Base-by-base conservation (phyloP, 1,140 invertebrate genomes). In the Anagrus nilaparvatae region DNA sequence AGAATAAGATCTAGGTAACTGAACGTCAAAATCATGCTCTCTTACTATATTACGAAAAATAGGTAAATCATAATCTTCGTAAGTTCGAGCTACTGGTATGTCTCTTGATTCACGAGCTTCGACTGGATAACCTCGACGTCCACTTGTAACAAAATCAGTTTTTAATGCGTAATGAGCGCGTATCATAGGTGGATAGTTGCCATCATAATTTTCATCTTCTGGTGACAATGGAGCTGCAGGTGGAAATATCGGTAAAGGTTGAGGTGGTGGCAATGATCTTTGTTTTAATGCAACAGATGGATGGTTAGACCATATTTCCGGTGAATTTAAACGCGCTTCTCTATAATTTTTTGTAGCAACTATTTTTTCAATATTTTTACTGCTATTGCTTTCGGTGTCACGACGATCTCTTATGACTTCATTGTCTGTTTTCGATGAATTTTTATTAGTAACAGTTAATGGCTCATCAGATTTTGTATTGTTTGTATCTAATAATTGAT, bases 91-190 rank as follows among this genome's bases (percentile, higher is more conserved):
- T 1, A 51, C 20, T 3, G 59, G 48, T 28, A 61, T 41, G 1
- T 63, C 61, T 4, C 63, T 24, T 2, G 59, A 54, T 20, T 66
- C 61, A 9, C 65, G 41, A 3, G 35, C 50, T 2, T 61, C 55
- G 2, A 43, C 32, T 5, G 25, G 23, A 19, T n/a, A 19, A 12
- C 3, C 4, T 2, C 1, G 18, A 5, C 17, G 18, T 0, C 20
- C 48, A 10, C 59, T 57, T 0, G 65, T 68, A 0, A 68, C 47
- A 6, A 68, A 68, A 36, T 66, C 64, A 2, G 55, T 51, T 2
- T 54, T 45, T 0, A 62, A 64, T 3, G 50, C 41, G 5, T 61
- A 56, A 29, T 49, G 46, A 6, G 29, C 20, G 10, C 35, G 29
- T 9, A 42, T 29, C 3, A 28, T 13, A 1, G 34, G 20, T 3